Conservation (phyloP, 2,113 vertebrate species). For the Camelus dromedarius region DNA sequence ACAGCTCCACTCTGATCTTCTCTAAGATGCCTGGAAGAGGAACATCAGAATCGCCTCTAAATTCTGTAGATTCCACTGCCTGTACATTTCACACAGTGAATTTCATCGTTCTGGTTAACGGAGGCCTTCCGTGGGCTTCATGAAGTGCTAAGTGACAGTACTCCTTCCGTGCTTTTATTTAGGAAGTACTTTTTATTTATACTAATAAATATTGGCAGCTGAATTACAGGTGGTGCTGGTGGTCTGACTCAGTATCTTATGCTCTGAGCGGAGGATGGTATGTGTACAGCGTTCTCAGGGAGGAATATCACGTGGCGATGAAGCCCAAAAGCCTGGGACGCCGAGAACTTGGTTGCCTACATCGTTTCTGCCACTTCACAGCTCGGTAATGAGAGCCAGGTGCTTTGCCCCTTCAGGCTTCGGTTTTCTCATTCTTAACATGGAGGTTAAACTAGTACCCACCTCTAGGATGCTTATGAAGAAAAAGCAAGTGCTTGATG, state of each 20-base stretch:
- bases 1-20: no score
- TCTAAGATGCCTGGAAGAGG: not conserved
- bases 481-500: not conserved
- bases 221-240: not conserved
- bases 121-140: not conserved
- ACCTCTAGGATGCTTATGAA: not conserved
- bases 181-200: not conserved
- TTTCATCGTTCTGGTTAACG: not conserved
- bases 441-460: not conserved
- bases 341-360: not conserved
- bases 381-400: not conserved
- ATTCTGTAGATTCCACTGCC: not conserved
- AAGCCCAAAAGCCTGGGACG: not conserved
- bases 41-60: not conserved
- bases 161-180: not conserved
- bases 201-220: not conserved
- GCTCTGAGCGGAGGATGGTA: no score
- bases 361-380: not conserved
- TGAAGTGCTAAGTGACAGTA: not conserved
- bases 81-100: not conserved
- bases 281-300: not conserved
- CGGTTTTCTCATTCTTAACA: not conserved
- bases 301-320: rapidly evolving
- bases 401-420: not conserved
- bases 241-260: not conserved